phyloP scores from a whole-genome alignment of 2,113 vertebrate species.

The Neoarius graeffei region DNA sequence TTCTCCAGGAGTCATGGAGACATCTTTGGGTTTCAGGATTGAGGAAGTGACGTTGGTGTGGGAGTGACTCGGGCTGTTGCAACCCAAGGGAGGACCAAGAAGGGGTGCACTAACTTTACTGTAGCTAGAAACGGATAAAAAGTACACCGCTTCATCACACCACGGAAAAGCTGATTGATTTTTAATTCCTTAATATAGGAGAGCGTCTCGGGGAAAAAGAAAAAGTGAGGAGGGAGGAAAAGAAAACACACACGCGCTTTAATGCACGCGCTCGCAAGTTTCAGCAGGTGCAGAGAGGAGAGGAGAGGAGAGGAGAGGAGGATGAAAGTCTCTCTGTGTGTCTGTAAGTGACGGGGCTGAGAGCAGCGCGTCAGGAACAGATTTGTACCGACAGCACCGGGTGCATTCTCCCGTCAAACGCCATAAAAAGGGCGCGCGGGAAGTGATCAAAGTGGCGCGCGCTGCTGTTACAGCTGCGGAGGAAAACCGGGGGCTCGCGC shows the following conservation, averaged over 20 bases:
- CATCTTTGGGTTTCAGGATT: background rate
- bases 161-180: too few relatives aligned
- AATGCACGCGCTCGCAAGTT: slow-evolving; percentile 30
- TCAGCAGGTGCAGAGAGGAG: slow-evolving; percentile 68
- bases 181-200: too few relatives aligned
- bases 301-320: slow-evolving; percentile 54
- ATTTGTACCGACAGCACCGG: slow-evolving; percentile 79
- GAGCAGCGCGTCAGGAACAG: slow-evolving; percentile 61
- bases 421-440: slow-evolving; percentile 69
- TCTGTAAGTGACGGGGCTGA: slow-evolving; percentile 43
- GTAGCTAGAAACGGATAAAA: background rate
- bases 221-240: too few relatives aligned
- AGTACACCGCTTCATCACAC: background rate
- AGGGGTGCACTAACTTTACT: too few relatives aligned
- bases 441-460: slow-evolving; percentile 75
- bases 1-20: background rate
- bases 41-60: background rate
- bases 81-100: too few relatives aligned
- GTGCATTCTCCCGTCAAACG: slow-evolving; percentile 74
- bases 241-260: too few relatives aligned
- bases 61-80: too few relatives aligned
- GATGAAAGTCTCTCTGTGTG: slow-evolving; percentile 65
- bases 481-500: slow-evolving; percentile 27
- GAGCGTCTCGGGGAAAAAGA: too few relatives aligned
- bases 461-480: slow-evolving; percentile 56